Percentiles rank a stretch among this genome's conserved stretches.
phyloP scores from a whole-genome alignment of 2,113 vertebrate genomes.

The Atherinomorus stipes region DNA sequence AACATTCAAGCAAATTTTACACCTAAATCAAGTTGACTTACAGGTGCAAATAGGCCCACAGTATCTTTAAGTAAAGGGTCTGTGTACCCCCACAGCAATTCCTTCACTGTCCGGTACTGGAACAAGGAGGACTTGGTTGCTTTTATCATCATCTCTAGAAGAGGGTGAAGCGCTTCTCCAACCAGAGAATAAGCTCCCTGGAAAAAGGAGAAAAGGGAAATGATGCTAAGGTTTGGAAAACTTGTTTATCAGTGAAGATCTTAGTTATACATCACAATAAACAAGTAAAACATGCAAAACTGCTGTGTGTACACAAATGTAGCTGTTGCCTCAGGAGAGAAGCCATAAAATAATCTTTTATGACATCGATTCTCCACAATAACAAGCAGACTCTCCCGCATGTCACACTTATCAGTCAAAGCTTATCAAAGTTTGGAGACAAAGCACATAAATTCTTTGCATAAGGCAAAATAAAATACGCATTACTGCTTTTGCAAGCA shows the following conservation, averaged over 20 bases:
- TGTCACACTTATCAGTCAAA: background rate
- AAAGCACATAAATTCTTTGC: background rate
- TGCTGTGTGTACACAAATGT: constrained; percentile 17
- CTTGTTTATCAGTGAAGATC: background rate
- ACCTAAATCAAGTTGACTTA: constrained; percentile 62
- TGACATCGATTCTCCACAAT: constrained; percentile 4
- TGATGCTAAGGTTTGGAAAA: background rate
- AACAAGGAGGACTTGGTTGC: constrained; percentile 83
- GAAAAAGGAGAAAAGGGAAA: constrained; percentile 22
- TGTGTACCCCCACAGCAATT: constrained; percentile 92
- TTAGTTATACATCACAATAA: background rate
- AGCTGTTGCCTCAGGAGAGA: constrained; percentile 26
- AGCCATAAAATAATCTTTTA: constrained; percentile 37
- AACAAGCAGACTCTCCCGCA: background rate
- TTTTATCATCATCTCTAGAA: constrained; percentile 80
- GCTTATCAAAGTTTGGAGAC: constrained; percentile 14
- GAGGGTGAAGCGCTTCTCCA: accelerated
- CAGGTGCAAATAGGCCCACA: constrained; percentile 88
- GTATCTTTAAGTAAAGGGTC: constrained; percentile 81
- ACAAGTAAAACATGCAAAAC: constrained; percentile 4
- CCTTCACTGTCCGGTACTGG: constrained; percentile 87
- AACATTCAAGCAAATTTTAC: background rate
- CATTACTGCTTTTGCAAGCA: background rate
- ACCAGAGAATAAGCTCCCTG: constrained; percentile 84
- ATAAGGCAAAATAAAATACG: background rate